phyloP scores from a whole-genome alignment of 2,797 vertebrate species.

The Thripadectes ignobilis region DNA sequence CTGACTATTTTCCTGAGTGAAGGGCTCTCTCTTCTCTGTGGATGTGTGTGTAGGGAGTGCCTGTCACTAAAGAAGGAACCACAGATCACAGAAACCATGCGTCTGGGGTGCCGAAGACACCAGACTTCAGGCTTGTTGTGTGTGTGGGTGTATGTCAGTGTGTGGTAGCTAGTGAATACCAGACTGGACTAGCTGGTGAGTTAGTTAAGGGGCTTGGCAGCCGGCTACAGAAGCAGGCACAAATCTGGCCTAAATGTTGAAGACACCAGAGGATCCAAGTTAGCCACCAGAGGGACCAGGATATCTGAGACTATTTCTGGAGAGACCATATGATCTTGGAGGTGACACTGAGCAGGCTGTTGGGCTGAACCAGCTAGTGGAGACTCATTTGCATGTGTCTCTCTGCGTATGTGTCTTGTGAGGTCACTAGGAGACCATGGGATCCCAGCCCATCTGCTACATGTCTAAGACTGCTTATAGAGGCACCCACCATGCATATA shows the following conservation, averaged over 20 bases:
- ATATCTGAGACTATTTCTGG: rapidly evolving
- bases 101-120: not conserved
- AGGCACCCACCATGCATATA: too few species aligned
- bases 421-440: not conserved
- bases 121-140: not conserved
- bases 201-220: not conserved
- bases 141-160: not conserved
- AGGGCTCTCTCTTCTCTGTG: not conserved
- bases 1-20: not conserved
- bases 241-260: not conserved
- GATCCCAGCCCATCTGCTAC: not conserved
- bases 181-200: not conserved
- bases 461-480: not conserved
- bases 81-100: not conserved
- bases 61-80: not conserved
- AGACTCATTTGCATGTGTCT: not conserved
- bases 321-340: not conserved
- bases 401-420: not conserved
- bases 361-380: not conserved
- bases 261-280: not conserved
- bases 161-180: not conserved
- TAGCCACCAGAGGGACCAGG: not conserved
- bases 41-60: rapidly evolving
- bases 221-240: not conserved
- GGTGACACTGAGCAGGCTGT: too few species aligned